Evolutionary conservation across 2,888 invertebrate species (phyloP), one percentile per base, ranked within the genome.

Genomic region (Neria commutata): DNA sequence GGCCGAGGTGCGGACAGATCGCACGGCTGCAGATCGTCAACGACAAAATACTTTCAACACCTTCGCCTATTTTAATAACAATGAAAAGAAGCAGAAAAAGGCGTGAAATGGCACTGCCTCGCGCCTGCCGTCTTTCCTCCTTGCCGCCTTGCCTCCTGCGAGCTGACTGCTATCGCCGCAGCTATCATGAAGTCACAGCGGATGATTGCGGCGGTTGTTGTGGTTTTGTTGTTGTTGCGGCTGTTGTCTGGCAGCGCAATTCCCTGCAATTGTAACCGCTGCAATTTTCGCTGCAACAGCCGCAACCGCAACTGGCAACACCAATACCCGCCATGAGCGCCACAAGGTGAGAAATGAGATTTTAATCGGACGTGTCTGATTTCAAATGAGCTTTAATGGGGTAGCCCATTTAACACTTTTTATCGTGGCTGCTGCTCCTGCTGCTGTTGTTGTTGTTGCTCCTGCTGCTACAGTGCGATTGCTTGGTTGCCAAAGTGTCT

Each of bases 291-390:
- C 19, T 37, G 8, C 11, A 16, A 42, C 50, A 51, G 37, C 57
- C 50, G 61, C 48, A 16, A 23, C 40, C 40, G 14, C 40, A 52
- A 29, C 10, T 47, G 11, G 33, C 26, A 33, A 33, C 19, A 34
- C 24, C 51, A 49, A 19, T 48, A 42, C 25, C 24, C 51, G 26
- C 16, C 33, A 54, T 19, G 23, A 56, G 46, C 56, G 57, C 70
- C 68, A 67, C 71, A 71, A 81, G 81, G 81, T 81, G 81, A 81
- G 81, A 80, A 81, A 81, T 79, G 75, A 79, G 81, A 81, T 81
- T 81, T 81, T 81, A 80, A 81, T 81, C 81, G 80, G 78, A 80
- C 78, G 76, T 80, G 78, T 81, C 79, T 80, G 81, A 81, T 81
- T 81, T 80, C 79, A 80, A 81, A 80, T 81, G 80, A 79, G 78